Evolutionary conservation across 2,888 invertebrate genomes (phyloP).

Genomic region (Selenia dentaria): DNA sequence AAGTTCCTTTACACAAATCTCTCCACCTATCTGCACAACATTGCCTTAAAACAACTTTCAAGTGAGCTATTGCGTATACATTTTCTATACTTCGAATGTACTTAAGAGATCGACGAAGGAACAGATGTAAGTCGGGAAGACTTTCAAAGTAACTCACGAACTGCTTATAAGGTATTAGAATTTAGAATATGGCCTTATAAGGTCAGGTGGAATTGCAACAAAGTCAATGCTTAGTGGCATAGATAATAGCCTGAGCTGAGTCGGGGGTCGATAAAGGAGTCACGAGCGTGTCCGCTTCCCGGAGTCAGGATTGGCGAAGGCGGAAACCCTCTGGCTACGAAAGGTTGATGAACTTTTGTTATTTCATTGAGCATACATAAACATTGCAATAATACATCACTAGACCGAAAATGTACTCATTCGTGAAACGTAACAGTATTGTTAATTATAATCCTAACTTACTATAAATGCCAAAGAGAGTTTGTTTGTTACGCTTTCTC

Average conservation of each 20-base stretch:
- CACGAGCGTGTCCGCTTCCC: constrained; percentile 28
- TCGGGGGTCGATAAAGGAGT: constrained; percentile 22
- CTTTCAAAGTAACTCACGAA: constrained; percentile 8
- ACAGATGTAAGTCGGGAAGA: constrained; percentile 6
- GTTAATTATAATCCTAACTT: too few species aligned
- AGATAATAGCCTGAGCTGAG: neutral
- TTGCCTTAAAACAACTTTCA: constrained; percentile 1
- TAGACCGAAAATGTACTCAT: too few species aligned
- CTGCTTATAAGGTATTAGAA: constrained; percentile 9
- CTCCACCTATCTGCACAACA: constrained; percentile 6
- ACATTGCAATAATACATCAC: too few species aligned
- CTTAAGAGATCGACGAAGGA: constrained; percentile 6
- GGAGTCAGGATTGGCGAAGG: constrained; percentile 8
- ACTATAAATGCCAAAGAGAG: too few species aligned
- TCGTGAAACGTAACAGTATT: too few species aligned
- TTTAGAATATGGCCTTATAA: constrained; percentile 5
- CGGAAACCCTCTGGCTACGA: constrained; percentile 22
- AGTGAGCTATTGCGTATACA: constrained; percentile 4
- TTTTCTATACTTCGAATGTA: constrained; percentile 11
- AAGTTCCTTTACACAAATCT: neutral
- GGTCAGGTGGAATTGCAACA: constrained; percentile 2
- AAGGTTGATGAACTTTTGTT: constrained; percentile 29
- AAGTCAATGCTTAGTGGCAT: neutral
- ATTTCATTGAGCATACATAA: too few species aligned
- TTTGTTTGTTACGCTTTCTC: too few species aligned